phyloP scores from a whole-genome alignment of 2,888 invertebrate species.

The Macaria notata region DNA sequence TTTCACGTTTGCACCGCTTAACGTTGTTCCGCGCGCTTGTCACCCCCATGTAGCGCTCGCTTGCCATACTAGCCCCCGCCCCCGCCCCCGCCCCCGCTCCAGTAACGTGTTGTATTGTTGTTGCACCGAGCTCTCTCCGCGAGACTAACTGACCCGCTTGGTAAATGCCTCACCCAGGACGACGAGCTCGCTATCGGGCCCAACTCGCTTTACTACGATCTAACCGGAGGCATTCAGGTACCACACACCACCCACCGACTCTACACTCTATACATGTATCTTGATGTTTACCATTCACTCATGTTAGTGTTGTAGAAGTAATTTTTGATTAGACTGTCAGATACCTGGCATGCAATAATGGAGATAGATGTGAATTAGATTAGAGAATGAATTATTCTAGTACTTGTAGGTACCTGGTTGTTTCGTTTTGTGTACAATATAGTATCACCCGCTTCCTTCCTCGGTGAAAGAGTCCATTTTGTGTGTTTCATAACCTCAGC shows the following conservation, averaged over 20 bases:
- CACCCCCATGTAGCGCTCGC: conserved; percentile 62
- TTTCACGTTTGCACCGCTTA: conserved; percentile 68
- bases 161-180: conserved; percentile 79
- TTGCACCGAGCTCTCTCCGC: conserved; percentile 72
- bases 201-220: conserved; percentile 81
- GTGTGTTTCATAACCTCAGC: conserved; percentile 30
- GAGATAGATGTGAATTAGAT: conserved; percentile 28
- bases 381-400: conserved; percentile 5
- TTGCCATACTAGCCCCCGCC: conserved; percentile 47
- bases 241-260: conserved; percentile 43
- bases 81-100: too few species aligned
- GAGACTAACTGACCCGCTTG: conserved; percentile 78
- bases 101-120: conserved; percentile 68
- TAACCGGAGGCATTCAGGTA: conserved; percentile 82
- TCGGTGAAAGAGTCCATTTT: conserved; percentile 35
- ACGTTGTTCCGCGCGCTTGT: conserved; percentile 59
- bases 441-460: conserved; percentile 18
- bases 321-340: conserved; percentile 21
- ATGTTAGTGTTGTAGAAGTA: conserved; percentile 20
- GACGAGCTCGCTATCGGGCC: conserved; percentile 79
- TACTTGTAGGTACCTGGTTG: conserved; percentile 37
- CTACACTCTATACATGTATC: too few species aligned
- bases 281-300: conserved; percentile 32
- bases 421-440: conserved; percentile 28
- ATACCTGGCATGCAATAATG: conserved; percentile 41